Conservation (phyloP, 2,888 invertebrate genomes). For the Urechis unicinctus region DNA sequence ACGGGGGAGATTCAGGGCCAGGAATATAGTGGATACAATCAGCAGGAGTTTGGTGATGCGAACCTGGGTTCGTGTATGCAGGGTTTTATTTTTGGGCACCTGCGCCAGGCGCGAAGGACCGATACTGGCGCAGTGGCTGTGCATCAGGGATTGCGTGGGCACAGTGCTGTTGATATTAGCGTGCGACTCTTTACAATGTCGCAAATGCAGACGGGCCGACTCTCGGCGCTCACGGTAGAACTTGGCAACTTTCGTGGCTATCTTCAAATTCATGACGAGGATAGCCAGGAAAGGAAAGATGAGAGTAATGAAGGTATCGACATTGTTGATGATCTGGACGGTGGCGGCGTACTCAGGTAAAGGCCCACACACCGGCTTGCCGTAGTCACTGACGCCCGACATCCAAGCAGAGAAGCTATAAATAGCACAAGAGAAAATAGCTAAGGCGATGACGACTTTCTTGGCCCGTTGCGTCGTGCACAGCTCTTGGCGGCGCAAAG, state of each 20-base stretch:
- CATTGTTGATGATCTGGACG: slow-evolving; percentile 9
- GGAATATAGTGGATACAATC: slow-evolving; percentile 15
- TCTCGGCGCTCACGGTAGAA: slow-evolving; percentile 9
- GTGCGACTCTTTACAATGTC: background rate
- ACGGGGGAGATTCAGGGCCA: slow-evolving; percentile 14
- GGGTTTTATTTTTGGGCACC: no score
- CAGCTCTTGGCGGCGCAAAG: slow-evolving; percentile 16
- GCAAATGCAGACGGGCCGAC: background rate
- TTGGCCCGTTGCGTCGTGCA: slow-evolving; percentile 40
- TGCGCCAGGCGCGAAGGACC: no score
- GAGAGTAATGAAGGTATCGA: slow-evolving; percentile 17
- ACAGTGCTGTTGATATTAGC: background rate
- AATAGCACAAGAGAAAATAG: slow-evolving; percentile 26
- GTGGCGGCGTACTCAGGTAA: slow-evolving; percentile 7
- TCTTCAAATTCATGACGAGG: slow-evolving; percentile 15
- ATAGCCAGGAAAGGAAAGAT: slow-evolving; percentile 16
- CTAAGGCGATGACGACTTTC: slow-evolving; percentile 32
- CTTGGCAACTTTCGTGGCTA: slow-evolving; percentile 11
- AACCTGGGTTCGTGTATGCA: background rate
- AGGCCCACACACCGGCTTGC: slow-evolving; percentile 9
- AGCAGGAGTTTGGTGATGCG: slow-evolving; percentile 17
- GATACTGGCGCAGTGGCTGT: background rate
- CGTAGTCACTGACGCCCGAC: slow-evolving; percentile 6
- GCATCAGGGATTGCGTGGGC: background rate
- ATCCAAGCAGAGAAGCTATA: slow-evolving; percentile 34